These are phyloP conservation scores for Nesogale talazaci DNA, from an alignment of 2,113 vertebrate genomes.

Conservation along the genomic window DNA sequence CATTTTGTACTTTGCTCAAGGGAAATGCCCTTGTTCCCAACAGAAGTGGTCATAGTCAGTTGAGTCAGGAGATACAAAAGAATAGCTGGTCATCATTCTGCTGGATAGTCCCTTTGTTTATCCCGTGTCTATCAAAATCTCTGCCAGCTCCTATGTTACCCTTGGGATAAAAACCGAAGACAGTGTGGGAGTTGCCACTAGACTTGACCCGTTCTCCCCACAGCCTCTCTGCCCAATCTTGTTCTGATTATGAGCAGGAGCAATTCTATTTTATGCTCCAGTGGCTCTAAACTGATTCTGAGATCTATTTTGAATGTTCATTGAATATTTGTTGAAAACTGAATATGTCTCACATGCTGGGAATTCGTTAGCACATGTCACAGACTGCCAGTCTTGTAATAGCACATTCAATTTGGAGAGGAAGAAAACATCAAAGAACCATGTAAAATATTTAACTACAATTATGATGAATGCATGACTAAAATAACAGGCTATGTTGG, in stretches of 20 bases:
- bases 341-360: background rate
- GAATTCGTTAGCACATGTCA: constrained; percentile 15
- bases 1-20: background rate
- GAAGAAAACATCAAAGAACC: background rate
- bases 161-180: background rate
- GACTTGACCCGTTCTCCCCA: background rate
- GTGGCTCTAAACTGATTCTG: background rate
- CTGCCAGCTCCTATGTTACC: background rate
- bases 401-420: background rate
- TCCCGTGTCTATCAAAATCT: background rate
- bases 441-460: background rate
- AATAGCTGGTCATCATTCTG: background rate
- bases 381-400: no score
- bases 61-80: background rate
- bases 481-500: background rate
- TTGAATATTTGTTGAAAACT: background rate
- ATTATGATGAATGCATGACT: background rate
- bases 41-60: background rate
- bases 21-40: background rate
- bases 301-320: no score
- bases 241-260: background rate
- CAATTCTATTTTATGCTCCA: background rate
- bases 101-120: background rate
- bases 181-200: background rate
- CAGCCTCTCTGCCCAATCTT: background rate